These are phyloP conservation scores for Ceratina australensis DNA, from an alignment of 1,140 invertebrate genomes.

Conservation along the genomic window DNA sequence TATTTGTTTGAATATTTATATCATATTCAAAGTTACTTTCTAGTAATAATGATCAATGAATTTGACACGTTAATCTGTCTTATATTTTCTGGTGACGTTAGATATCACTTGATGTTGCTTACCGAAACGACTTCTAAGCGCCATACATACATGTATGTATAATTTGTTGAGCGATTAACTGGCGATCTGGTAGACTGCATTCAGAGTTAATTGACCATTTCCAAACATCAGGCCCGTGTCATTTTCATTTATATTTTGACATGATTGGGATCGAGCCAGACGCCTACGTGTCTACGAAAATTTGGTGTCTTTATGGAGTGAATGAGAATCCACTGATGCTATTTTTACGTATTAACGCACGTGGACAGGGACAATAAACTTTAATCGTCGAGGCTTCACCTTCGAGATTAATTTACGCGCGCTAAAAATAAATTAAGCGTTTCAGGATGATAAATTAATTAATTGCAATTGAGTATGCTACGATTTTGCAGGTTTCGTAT, in stretches of 20 bases:
- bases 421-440: background rate
- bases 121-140: background rate
- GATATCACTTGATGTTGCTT: background rate
- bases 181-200: background rate
- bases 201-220: constrained; percentile 18
- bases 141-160: background rate
- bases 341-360: constrained; percentile 29
- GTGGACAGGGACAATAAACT: constrained; percentile 10
- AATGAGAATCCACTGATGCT: constrained; percentile 20
- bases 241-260: constrained; percentile 46
- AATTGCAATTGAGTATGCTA: background rate
- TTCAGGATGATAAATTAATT: background rate
- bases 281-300: constrained; percentile 41
- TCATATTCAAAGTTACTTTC: too few species aligned
- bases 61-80: too few species aligned
- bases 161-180: background rate
- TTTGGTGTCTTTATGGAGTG: constrained; percentile 6
- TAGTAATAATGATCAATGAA: too few species aligned
- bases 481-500: too few species aligned
- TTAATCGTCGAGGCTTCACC: background rate
- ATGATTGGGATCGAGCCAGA: constrained; percentile 43
- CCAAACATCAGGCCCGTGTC: background rate
- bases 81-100: too few species aligned
- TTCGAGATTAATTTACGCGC: background rate
- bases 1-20: background rate